Evolutionary conservation across 2,888 invertebrate species (phyloP), one percentile per base, ranked within the genome.

Genomic region (Oscheius sp.): DNA sequence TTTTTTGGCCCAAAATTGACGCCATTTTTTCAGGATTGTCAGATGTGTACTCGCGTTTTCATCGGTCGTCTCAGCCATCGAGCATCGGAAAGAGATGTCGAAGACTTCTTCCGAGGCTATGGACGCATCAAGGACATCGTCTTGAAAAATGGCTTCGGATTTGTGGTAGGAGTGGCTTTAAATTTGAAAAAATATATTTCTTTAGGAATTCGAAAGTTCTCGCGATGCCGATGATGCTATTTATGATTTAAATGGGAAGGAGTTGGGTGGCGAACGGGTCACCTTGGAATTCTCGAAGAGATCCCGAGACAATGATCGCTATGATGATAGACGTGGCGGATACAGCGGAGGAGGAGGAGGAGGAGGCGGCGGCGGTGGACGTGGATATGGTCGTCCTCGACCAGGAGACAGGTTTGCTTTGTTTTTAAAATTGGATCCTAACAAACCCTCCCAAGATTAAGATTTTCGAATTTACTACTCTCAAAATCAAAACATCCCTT

Each of bases 111-210:
- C 90, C 92, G 93, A 89, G 94, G 94, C 79, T 95, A 93, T 89
- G 96, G 96, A 80, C 91, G 93, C 88, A 93, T 92, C 87, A 90
- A 93, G 88, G 96, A 96, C 88, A 92, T 96, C 84, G 91, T 95
- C 79, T 92, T 96, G 90, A 96, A 96, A 90, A 95, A 94, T 90
- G 96, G 95, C 87, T 96, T 94, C 90, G 95, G 95, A 77, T 96
- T 96, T 91, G 95, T 96, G 89, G 95, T 95, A 91, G 72, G n/a
- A n/a, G n/a, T n/a, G n/a, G n/a, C n/a, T n/a, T n/a, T n/a, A n/a
- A n/a, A n/a, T n/a, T n/a, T n/a, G n/a, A n/a, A n/a, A n/a, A n/a
- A n/a, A n/a, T n/a, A n/a, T n/a, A n/a, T n/a, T n/a, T n/a, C 74
- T 80, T 15, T 57, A 88, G 89, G 89, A 89, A 79, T 89, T 89